A percentile compares a stretch with the other conserved stretches of the same genome.
These are phyloP conservation scores for Metopolophium dirhodum DNA, from an alignment of 1,140 invertebrate genomes.

Conservation along the genomic window DNA sequence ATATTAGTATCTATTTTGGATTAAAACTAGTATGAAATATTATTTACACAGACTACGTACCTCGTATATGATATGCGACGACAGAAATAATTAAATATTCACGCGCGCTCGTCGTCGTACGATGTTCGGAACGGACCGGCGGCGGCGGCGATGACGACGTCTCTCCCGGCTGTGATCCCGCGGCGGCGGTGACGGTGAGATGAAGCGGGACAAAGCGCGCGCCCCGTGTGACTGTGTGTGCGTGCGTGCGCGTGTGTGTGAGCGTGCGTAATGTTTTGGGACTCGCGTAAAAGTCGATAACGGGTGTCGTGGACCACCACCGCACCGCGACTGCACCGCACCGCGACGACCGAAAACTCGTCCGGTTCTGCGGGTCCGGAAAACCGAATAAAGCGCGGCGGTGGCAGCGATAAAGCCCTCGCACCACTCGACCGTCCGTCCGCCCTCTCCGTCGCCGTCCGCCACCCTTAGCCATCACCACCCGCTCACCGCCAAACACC, in stretches of 20 bases:
- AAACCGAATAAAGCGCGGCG: not conserved
- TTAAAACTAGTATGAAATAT: not conserved
- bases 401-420: not conserved
- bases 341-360: not conserved
- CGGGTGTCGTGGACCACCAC: constrained; percentile 17
- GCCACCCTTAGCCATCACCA: not conserved
- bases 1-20: no score
- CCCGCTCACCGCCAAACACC: not conserved
- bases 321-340: constrained; percentile 35
- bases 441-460: not conserved
- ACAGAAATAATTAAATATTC: not conserved
- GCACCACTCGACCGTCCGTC: not conserved
- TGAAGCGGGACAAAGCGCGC: not conserved
- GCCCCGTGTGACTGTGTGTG: no score
- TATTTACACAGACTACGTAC: not conserved
- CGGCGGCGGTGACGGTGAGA: not conserved
- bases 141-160: not conserved
- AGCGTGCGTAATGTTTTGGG: not conserved
- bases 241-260: not conserved
- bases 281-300: constrained; percentile 35
- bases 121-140: not conserved
- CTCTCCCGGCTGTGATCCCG: not conserved
- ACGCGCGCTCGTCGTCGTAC: not conserved
- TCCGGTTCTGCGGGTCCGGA: not conserved
- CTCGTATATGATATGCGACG: not conserved